These are phyloP conservation scores for Heteronetta atricapilla DNA, from an alignment of 2,113 vertebrate genomes.

Conservation along the genomic window DNA sequence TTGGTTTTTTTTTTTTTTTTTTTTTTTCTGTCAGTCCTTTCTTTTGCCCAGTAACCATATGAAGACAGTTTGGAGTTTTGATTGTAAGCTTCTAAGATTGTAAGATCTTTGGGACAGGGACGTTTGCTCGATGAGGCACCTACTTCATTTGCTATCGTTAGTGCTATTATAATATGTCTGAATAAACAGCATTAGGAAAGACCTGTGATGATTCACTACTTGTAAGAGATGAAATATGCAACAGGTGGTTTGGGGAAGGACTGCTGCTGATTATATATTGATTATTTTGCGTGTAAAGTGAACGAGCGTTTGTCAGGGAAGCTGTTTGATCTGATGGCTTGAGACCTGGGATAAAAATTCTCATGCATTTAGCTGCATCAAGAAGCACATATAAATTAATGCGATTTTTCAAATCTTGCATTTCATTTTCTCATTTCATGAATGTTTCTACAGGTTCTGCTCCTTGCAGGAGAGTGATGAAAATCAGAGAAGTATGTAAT, in stretches of 20 bases:
- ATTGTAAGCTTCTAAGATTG: neutral
- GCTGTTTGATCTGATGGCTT: neutral
- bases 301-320: neutral
- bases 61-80: neutral
- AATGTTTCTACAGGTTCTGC: neutral
- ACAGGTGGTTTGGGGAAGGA: neutral
- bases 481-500: neutral
- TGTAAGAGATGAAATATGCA: neutral
- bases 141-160: neutral
- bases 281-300: neutral
- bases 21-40: neutral
- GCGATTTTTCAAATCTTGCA: neutral
- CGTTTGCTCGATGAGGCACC: neutral
- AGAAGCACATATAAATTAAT: neutral
- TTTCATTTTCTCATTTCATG: neutral
- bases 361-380: neutral
- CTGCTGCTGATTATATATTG: neutral
- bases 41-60: neutral
- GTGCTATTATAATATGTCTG: neutral
- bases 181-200: neutral
- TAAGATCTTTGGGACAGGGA: neutral
- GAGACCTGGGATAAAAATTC: neutral
- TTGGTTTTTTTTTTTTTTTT: no score
- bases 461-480: neutral
- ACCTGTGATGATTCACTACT: neutral